Evolutionary conservation across 2,113 vertebrate genomes (phyloP).

Genomic region (Phasianus colchicus): DNA sequence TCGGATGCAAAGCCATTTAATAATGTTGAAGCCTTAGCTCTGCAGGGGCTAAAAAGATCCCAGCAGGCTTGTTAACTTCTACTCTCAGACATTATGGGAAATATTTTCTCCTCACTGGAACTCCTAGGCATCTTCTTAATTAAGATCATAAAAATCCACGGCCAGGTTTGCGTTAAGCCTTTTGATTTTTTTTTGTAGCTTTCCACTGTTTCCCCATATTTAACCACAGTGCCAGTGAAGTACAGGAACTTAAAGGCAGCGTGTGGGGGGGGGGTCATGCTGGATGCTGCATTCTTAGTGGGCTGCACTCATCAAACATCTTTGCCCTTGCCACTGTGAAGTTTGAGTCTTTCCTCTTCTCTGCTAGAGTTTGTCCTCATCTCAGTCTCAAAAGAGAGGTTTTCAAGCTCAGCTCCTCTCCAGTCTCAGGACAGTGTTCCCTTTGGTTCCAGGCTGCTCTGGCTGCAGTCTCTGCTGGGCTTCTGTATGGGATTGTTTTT

Average conservation of each 20-base stretch:
- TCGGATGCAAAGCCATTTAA: slow-evolving; percentile 79
- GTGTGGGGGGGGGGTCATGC: not conserved
- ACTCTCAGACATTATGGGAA: slow-evolving; percentile 78
- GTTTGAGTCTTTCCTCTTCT: not conserved
- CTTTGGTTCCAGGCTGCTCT: not conserved
- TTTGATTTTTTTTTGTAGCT: slow-evolving; percentile 35
- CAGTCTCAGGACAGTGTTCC: not conserved
- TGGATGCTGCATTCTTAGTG: not conserved
- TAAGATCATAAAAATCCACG: slow-evolving; percentile 69
- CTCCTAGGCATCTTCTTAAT: slow-evolving; percentile 75
- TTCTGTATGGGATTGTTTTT: not conserved
- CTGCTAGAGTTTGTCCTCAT: not conserved
- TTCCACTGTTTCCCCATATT: slow-evolving; percentile 1
- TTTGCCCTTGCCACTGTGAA: not conserved
- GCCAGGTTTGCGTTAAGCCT: slow-evolving; percentile 51
- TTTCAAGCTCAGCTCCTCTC: not conserved
- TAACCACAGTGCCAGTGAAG: not conserved
- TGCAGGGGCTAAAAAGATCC: slow-evolving; percentile 81
- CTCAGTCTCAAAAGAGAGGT: not conserved
- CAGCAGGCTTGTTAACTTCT: slow-evolving; percentile 85
- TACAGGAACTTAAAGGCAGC: not conserved
- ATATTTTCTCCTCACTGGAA: slow-evolving; percentile 75
- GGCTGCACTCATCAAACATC: not conserved
- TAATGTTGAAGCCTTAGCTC: slow-evolving; percentile 80
- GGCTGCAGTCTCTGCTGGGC: not conserved